Evolutionary conservation across 2,888 invertebrate genomes (phyloP).

Genomic region (Philereme vetulata): DNA sequence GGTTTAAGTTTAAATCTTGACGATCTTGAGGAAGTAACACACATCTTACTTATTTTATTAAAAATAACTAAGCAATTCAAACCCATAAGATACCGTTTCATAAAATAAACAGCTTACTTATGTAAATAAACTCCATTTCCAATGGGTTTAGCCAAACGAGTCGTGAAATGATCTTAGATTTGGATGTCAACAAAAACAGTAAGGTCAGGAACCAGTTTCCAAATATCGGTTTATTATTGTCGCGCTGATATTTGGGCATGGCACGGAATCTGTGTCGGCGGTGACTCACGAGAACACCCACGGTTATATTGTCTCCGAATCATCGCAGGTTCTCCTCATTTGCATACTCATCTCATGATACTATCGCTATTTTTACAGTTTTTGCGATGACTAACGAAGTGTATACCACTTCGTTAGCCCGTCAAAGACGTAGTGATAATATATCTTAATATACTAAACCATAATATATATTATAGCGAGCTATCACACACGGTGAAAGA

Average conservation of each 20-base stretch:
- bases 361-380: slow-evolving; percentile 39
- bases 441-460: too few relatives aligned
- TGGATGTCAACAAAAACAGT: slow-evolving; percentile 32
- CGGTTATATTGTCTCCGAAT: slow-evolving; percentile 37
- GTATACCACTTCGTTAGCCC: too few relatives aligned
- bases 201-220: slow-evolving; percentile 50
- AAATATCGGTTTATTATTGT: slow-evolving; percentile 54
- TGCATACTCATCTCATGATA: slow-evolving; percentile 54
- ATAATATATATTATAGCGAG: too few relatives aligned
- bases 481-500: too few relatives aligned
- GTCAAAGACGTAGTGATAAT: too few relatives aligned
- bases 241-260: slow-evolving; percentile 61
- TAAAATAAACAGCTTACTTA: too few relatives aligned
- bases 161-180: slow-evolving; percentile 23
- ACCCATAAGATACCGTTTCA: too few relatives aligned
- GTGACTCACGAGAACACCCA: slow-evolving; percentile 68
- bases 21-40: too few relatives aligned
- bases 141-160: slow-evolving; percentile 9
- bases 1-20: too few relatives aligned
- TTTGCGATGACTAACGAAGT: slow-evolving; percentile 34
- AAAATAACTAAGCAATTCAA: too few relatives aligned
- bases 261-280: slow-evolving; percentile 51
- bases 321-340: slow-evolving; percentile 47
- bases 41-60: too few relatives aligned
- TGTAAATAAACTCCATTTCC: too few relatives aligned